Evolutionary conservation across 2,888 invertebrate genomes (phyloP).

Genomic region (Sepiola atlantica): DNA sequence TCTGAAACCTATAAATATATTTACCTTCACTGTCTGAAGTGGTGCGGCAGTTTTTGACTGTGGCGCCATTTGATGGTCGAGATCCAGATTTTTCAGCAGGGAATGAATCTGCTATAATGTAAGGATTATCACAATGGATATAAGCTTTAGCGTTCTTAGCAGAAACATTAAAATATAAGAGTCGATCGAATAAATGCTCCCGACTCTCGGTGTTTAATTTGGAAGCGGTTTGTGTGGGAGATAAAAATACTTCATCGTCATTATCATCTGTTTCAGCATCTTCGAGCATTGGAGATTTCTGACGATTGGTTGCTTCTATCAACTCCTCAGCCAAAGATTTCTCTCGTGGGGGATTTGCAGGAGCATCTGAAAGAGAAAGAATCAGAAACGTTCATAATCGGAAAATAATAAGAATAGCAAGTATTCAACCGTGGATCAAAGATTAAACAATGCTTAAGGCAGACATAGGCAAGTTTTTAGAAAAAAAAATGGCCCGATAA

Average conservation of each 20-base stretch:
- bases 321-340: conserved; percentile 66
- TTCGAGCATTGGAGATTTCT: conserved; percentile 32
- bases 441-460: no score
- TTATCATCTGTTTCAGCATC: conserved; percentile 50
- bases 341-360: conserved; percentile 50
- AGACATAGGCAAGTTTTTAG: no score
- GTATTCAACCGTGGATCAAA: no score
- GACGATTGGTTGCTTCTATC: conserved; percentile 58
- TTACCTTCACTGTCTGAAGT: conserved; percentile 50
- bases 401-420: neutral
- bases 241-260: conserved; percentile 59
- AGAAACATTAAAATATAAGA: conserved; percentile 59
- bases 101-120: conserved; percentile 56
- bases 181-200: conserved; percentile 54
- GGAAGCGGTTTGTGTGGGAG: conserved; percentile 52
- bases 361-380: conserved; percentile 50
- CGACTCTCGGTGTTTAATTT: conserved; percentile 58
- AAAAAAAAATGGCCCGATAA: no score
- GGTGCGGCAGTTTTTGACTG: conserved; percentile 42
- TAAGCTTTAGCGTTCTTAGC: conserved; percentile 61
- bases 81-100: conserved; percentile 48
- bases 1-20: neutral
- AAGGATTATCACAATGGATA: conserved; percentile 59
- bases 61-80: conserved; percentile 45
- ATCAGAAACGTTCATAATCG: neutral